These are phyloP conservation scores for Melanocharis versteri DNA, from an alignment of 2,113 vertebrate genomes.

Conservation along the genomic window DNA sequence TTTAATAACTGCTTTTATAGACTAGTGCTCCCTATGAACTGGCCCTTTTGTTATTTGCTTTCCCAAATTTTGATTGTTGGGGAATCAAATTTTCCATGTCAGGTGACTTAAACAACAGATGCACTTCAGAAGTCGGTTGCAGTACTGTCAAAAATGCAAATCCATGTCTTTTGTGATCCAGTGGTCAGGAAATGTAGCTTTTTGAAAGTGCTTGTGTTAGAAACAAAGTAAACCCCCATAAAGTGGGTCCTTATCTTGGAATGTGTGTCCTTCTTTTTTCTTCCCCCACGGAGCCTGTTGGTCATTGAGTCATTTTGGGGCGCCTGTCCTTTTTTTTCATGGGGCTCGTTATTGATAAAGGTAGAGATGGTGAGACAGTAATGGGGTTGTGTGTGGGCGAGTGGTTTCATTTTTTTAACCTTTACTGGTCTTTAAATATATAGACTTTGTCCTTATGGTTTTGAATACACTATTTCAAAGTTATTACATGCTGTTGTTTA, in stretches of 20 bases:
- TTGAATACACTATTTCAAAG: background rate
- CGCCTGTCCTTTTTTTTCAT: background rate
- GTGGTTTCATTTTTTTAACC: background rate
- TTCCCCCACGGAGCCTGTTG: accelerated
- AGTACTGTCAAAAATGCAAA: background rate
- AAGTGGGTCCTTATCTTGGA: background rate
- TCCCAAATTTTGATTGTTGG: background rate
- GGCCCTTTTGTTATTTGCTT: background rate
- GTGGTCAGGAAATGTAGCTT: background rate
- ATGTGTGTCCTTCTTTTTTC: background rate
- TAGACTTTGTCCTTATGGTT: background rate
- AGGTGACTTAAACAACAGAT: background rate
- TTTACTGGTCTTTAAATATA: background rate
- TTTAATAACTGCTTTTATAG: background rate
- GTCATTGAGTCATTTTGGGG: background rate
- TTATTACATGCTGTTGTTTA: background rate
- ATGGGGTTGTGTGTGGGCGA: too few species aligned
- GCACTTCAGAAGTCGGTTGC: background rate
- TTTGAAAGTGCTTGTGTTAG: background rate
- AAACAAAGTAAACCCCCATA: background rate
- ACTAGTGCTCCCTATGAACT: background rate
- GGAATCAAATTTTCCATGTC: background rate
- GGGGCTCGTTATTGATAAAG: background rate
- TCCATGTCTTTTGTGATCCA: background rate
- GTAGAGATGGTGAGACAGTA: background rate